phyloP scores from a whole-genome alignment of 2,113 vertebrate species.

The zebrafish (Danio rerio) region GRCz12tu NC_133188.1:33318001-33318500 shows the following conservation, averaged over 20 bases:
- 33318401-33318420: slow-evolving; percentile 3
- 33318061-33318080: neutral
- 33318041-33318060: neutral
- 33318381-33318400: slow-evolving; percentile 57
- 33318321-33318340: slow-evolving; percentile 51
- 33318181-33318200: neutral
- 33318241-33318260: neutral
- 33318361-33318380: slow-evolving; percentile 70
- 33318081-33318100: neutral
- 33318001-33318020: no score
- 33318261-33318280: neutral
- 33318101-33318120: neutral
- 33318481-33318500: neutral
- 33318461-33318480: neutral
- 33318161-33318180: neutral
- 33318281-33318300: neutral
- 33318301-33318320: neutral
- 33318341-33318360: slow-evolving; percentile 71
- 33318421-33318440: neutral
- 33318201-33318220: neutral
- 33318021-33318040: neutral
- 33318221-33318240: neutral
- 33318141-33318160: neutral
- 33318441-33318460: neutral
- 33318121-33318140: neutral